Conservation (phyloP, 2,113 vertebrate species). For the Accipiter virgatus region DNA sequence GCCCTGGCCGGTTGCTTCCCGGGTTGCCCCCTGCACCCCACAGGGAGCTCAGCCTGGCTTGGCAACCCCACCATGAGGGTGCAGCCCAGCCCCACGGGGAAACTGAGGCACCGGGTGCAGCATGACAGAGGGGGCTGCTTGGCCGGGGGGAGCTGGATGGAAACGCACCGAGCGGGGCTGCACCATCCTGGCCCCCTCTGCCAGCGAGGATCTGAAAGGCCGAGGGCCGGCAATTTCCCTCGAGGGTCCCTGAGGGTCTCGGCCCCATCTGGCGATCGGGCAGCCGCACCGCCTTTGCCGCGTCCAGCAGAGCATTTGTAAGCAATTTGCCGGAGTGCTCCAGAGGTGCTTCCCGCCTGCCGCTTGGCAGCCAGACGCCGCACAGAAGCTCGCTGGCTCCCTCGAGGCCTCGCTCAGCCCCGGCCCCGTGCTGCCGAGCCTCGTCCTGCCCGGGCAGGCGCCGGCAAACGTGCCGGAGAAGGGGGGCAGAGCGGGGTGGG, state of each 20-base stretch:
- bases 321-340: neutral
- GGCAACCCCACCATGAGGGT: neutral
- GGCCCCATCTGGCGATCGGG: fast-evolving
- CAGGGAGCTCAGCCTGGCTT: neutral
- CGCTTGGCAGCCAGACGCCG: neutral
- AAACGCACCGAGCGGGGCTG: fast-evolving
- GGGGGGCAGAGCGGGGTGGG: neutral
- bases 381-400: slow-evolving; percentile 29
- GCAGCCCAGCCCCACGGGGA: neutral
- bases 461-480: fast-evolving
- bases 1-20: neutral
- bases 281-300: neutral
- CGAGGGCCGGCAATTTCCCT: fast-evolving
- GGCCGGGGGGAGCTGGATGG: neutral
- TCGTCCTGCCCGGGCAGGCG: neutral
- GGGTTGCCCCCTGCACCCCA: neutral
- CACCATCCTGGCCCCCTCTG: fast-evolving
- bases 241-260: too few relatives aligned
- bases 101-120: neutral
- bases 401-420: neutral
- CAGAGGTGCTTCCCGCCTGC: slow-evolving; percentile 30
- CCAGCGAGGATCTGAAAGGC: fast-evolving
- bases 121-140: fast-evolving
- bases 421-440: neutral
- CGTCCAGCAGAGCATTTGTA: neutral